Evolutionary conservation across 37 sponge, comb jelly and placozoan genomes (phyloP).

Genomic region (Chondrilla cf. caribensis): DNA sequence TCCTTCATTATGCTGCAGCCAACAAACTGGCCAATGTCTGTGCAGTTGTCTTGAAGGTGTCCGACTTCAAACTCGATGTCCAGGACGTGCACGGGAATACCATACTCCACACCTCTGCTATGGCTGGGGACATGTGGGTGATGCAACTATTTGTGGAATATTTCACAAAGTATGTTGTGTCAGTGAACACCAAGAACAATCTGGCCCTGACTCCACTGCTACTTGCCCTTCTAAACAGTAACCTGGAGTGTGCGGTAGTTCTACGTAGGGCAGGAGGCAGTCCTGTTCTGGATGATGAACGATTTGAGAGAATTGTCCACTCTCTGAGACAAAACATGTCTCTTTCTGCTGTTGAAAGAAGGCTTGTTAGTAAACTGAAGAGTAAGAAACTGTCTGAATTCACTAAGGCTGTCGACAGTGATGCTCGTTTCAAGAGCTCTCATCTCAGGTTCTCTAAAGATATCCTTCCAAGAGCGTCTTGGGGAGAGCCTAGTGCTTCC

Average conservation of each 20-base stretch:
- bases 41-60: neutral
- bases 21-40: neutral
- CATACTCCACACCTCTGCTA: slow-evolving; percentile 27
- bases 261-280: slow-evolving; percentile 11
- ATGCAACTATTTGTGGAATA: slow-evolving; percentile 4
- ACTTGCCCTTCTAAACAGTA: neutral
- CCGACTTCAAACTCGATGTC: slow-evolving; percentile 15
- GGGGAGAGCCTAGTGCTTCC: neutral
- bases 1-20: slow-evolving; percentile 26
- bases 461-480: neutral
- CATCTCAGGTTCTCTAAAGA: too few species aligned
- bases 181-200: neutral
- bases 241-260: neutral
- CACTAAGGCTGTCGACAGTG: neutral
- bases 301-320: neutral
- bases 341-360: neutral
- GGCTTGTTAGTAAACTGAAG: neutral
- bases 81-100: slow-evolving; percentile 36
- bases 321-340: neutral
- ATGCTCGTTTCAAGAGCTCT: neutral
- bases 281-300: neutral
- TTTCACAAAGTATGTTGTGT: neutral
- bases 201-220: slow-evolving; percentile 18
- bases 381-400: neutral
- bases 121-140: neutral